Evolutionary conservation across 2,888 invertebrate genomes (phyloP).

Genomic region (Prosopocoilus inquinatus): DNA sequence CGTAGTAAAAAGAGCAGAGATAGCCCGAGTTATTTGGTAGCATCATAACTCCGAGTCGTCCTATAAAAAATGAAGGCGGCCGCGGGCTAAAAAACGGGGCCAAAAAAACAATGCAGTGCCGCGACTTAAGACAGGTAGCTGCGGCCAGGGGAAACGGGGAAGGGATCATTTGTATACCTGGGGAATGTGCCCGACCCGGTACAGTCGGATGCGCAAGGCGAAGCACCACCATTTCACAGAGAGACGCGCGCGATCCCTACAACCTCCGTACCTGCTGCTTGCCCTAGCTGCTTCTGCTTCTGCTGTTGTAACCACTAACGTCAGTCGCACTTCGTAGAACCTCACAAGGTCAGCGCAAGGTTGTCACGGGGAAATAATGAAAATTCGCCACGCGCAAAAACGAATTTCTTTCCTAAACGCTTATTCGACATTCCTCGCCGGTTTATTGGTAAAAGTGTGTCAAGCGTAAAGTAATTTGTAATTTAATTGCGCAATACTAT

Average conservation of each 20-base stretch:
- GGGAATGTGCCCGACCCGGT: conserved; percentile 53
- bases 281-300: conserved; percentile 1
- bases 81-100: conserved; percentile 27
- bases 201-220: conserved; percentile 37
- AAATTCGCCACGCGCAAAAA: conserved; percentile 8
- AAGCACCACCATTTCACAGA: not conserved
- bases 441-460: too few species aligned
- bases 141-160: conserved; percentile 35
- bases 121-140: conserved; percentile 52
- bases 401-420: too few species aligned
- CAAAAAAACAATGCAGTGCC: conserved; percentile 47
- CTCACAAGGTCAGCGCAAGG: conserved; percentile 20
- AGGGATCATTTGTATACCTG: conserved; percentile 53
- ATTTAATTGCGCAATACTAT: too few species aligned
- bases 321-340: conserved; percentile 11
- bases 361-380: conserved; percentile 15
- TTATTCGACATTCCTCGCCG: too few species aligned
- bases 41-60: conserved; percentile 31
- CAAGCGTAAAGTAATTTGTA: too few species aligned
- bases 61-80: conserved; percentile 43
- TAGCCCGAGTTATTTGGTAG: conserved; percentile 32
- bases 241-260: conserved; percentile 2
- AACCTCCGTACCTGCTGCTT: not conserved
- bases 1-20: too few species aligned
- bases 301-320: conserved; percentile 6